These are phyloP conservation scores for Lepidurus apus DNA, from an alignment of 1,140 invertebrate genomes.

Conservation along the genomic window DNA sequence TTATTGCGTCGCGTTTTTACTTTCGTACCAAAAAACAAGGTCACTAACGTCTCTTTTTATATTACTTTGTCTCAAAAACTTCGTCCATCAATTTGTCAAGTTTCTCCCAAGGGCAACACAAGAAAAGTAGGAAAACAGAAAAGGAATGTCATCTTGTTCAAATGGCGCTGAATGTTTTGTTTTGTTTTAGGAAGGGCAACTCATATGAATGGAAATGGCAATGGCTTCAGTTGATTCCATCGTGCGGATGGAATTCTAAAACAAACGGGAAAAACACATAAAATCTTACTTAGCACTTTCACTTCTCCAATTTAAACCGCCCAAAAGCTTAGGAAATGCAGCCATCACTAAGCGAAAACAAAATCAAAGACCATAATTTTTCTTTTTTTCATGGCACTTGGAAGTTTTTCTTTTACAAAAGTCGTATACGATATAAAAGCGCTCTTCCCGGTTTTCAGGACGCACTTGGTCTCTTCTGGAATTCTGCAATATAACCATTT, in stretches of 20 bases:
- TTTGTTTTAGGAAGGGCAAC: neutral
- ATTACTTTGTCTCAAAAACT: neutral
- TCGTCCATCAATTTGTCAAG: neutral
- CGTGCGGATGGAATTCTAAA: neutral
- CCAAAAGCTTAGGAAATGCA: neutral
- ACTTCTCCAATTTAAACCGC: neutral
- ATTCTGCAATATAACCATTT: neutral
- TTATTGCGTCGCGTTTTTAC: neutral
- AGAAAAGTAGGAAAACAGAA: neutral
- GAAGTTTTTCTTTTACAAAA: neutral
- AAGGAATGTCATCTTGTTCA: constrained; percentile 2
- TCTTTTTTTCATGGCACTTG: constrained; percentile 1
- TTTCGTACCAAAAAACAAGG: neutral
- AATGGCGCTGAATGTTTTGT: neutral
- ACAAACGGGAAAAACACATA: neutral
- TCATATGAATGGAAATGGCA: neutral
- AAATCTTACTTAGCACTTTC: neutral
- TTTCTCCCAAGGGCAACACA: neutral
- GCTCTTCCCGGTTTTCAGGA: neutral
- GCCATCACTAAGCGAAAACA: neutral
- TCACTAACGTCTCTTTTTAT: neutral
- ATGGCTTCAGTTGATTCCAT: constrained; percentile 18
- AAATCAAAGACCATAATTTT: neutral
- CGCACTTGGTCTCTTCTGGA: neutral
- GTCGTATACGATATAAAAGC: neutral